A percentile compares a stretch with the other conserved stretches of the same genome.
Conservation (phyloP, 2,797 vertebrate genomes). For the Rhinoraja longicauda region DNA sequence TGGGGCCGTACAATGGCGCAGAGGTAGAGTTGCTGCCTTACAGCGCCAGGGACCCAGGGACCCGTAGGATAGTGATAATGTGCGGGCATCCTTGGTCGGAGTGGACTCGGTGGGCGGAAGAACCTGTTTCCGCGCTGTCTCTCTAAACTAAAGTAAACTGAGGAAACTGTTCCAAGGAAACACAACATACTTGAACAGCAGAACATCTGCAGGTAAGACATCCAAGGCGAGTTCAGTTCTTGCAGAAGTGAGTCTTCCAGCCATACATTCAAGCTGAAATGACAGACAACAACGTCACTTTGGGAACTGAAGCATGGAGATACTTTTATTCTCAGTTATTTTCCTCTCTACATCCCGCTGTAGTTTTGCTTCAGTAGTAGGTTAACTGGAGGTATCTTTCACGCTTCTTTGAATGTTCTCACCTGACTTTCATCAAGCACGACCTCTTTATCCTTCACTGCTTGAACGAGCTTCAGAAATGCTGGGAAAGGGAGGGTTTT, state of each 20-base stretch:
- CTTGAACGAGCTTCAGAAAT: constrained; percentile 40
- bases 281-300: not conserved
- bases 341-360: too few species aligned
- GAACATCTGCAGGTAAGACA: not conserved
- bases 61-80: too few species aligned
- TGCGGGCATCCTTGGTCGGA: too few species aligned
- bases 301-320: not conserved
- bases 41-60: too few species aligned
- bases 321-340: not conserved
- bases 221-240: not conserved
- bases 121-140: too few species aligned
- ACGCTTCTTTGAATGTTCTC: not conserved
- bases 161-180: not conserved
- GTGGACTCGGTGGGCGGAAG: too few species aligned
- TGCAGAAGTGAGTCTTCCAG: not conserved
- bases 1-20: too few species aligned
- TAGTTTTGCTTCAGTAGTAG: not conserved
- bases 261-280: constrained; percentile 4
- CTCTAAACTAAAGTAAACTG: not conserved
- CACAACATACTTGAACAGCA: constrained; percentile 27
- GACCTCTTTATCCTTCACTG: constrained; percentile 41
- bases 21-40: too few species aligned
- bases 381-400: too few species aligned
- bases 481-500: constrained; percentile 25
- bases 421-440: constrained; percentile 42